Evolutionary conservation across 2,888 invertebrate genomes (phyloP), one percentile per base, ranked within the genome.

Genomic region (Rambutsinella grinnellia): DNA sequence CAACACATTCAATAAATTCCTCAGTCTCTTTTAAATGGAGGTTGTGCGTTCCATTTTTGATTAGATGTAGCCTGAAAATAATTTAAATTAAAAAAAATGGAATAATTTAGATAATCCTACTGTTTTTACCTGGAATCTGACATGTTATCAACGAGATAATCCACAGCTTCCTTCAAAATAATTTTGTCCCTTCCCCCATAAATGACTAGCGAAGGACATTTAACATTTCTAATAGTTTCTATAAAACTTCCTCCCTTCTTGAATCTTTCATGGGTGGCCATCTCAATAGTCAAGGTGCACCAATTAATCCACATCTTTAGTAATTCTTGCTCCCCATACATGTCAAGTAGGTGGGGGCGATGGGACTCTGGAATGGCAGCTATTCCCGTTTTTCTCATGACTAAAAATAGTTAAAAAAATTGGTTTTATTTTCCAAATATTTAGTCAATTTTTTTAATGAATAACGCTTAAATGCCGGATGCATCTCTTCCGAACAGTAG

Each of bases 1-100:
- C 46, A 24, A 66, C 17, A 15, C 24, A n/a, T 17, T 17, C 92
- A 90, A 0, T 26, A 46, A 66, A 66, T n/a, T 66, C 56, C 5
- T 66, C 51, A 15, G 93, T 89, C 85, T 93, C 94, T 81, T 90
- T 89, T 63, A 95, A 86, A 86, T 96, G 96, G 28, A 96, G 89
- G 85, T 95, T 94, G 86, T 96, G 96, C 83, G 93, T 94, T 6
- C 95, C 96, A 8, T 94, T 91, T 1, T 93, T 92, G 84, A 94
- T 93, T 36, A 91, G 88, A 83, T 92, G 88, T 76, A 93, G 87
- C 80, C 94, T 94, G 87, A 75, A 90, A 90, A 81, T 79, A 76
- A 28, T 19, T 13, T 44, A 60, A 21, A 17, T 26, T 2, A 27
- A 21, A 63, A 23, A 44, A 60, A n/a, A 3, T 51, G 8, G n/a